Base-by-base conservation (phyloP, 1,140 invertebrate genomes). In the Rhysida immarginata region DNA sequence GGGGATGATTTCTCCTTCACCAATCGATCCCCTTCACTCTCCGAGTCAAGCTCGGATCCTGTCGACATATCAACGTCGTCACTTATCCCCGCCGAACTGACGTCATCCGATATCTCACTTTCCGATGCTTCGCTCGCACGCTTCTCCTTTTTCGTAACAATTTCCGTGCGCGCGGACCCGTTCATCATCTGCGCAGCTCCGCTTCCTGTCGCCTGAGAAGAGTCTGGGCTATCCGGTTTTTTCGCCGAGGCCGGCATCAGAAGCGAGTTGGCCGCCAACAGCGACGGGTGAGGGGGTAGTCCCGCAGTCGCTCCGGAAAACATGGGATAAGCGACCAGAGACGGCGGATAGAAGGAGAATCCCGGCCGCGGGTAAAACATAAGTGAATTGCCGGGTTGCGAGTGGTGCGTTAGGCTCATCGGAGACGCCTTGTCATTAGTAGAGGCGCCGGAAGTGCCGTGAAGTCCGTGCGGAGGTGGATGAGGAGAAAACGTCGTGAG, bases 291-390 rank as follows among this genome's bases (percentile, higher is more conserved):
- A 24, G 54, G 50, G 27, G 58, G 66, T 42, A 66, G 54, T 11
- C 44, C 44, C 3, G 51, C n/a, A 27, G 56, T 53, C 1, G 59
- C 57, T 26, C 61, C 58, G 13, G 59, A 58, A 20, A 64, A 53
- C 24, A 62, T 58, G 16, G 61, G 60, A 24, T 60, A 67, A 13
- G 74, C 75, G 53, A 81, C 76, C 18, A 78, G 72, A 14, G 76
- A 72, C 2, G 77, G 68, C 45, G 80, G 81, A 5, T 80, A 76
- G 25, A 84, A 74, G 1, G 77, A 75, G 42, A 80, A 71, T 26
- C 70, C 71, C 2, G 61, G 56, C 55, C 77, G 68, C 5, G 76
- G 69, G 59, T 83, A 86, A 62, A 84, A 77, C 3, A 82, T 73
- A 62, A 84, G 83, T 82, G 63, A 79, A 82, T 0, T 77, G 71